A percentile compares a stretch with the other conserved stretches of the same genome.
These are phyloP conservation scores for Erythrocercus mccallii DNA, from an alignment of 2,113 vertebrate genomes.

Conservation along the genomic window DNA sequence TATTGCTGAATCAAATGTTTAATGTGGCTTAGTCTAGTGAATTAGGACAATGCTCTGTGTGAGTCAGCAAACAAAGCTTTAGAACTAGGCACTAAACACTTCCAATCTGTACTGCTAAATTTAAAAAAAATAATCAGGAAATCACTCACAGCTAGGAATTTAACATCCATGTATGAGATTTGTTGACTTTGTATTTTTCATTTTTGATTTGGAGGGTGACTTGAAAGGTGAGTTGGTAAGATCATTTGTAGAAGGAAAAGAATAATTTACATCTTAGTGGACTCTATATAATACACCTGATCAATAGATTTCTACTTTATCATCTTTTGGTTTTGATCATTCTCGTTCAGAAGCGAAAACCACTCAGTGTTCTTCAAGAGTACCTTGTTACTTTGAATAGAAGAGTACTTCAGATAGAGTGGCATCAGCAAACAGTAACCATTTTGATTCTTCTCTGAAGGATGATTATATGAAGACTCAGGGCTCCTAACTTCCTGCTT, in stretches of 20 bases:
- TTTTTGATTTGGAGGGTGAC: neutral
- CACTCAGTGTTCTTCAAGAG: neutral
- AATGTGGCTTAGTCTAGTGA: neutral
- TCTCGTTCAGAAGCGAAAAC: neutral
- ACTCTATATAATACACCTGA: neutral
- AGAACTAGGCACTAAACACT: neutral
- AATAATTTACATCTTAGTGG: neutral
- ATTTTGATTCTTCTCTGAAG: neutral
- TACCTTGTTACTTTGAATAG: neutral
- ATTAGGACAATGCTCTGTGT: neutral
- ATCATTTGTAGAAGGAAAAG: neutral
- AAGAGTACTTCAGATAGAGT: neutral
- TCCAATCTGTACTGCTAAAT: neutral
- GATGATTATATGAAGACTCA: neutral
- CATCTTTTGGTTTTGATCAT: neutral
- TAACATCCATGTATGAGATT: neutral
- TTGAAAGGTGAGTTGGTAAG: neutral
- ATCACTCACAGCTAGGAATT: neutral
- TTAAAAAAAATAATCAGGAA: neutral
- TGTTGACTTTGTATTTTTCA: neutral
- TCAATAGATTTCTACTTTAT: neutral
- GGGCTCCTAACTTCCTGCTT: neutral
- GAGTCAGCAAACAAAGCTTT: constrained; percentile 1
- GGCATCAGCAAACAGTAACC: neutral
- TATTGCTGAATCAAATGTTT: neutral